Evolutionary conservation across 2,888 invertebrate species (phyloP).

Genomic region (Cremastinae sp.): DNA sequence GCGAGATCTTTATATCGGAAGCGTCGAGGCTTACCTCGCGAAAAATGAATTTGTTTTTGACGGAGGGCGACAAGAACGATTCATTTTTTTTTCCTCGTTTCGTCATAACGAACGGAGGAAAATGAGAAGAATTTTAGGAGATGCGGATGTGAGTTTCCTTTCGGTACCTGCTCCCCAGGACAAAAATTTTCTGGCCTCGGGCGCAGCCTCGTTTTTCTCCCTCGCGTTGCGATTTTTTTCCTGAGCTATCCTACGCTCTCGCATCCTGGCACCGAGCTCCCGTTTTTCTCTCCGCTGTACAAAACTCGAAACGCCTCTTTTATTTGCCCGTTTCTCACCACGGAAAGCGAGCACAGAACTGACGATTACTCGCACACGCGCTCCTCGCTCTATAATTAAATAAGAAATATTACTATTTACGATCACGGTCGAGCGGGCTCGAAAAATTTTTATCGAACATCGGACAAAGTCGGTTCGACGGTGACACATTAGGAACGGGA

Average conservation of each 20-base stretch:
- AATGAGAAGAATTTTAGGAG: conserved; percentile 1
- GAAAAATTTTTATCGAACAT: conserved; percentile 61
- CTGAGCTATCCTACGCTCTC: conserved; percentile 1
- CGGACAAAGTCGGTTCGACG: conserved; percentile 24
- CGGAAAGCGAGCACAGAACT: conserved; percentile 34
- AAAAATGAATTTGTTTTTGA: background rate
- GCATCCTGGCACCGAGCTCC: conserved; percentile 54
- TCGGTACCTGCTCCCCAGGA: background rate
- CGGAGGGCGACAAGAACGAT: background rate
- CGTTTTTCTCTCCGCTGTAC: conserved; percentile 64
- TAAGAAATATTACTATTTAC: background rate
- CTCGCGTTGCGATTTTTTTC: conserved; percentile 53
- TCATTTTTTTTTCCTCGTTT: background rate
- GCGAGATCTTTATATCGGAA: conserved; percentile 8
- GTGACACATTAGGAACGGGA: conserved; percentile 4
- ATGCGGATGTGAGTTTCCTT: background rate
- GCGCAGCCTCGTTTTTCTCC: conserved; percentile 53
- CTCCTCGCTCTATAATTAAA: background rate
- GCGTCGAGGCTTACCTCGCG: background rate
- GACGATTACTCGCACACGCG: conserved; percentile 20
- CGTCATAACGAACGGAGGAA: background rate
- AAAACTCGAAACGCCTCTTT: conserved; percentile 62
- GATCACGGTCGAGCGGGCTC: background rate
- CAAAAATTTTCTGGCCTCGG: conserved; percentile 52
- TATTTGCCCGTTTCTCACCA: conserved; percentile 10